phyloP scores from a whole-genome alignment of 2,797 vertebrate genomes.

The Falco novaeseelandiae region DNA sequence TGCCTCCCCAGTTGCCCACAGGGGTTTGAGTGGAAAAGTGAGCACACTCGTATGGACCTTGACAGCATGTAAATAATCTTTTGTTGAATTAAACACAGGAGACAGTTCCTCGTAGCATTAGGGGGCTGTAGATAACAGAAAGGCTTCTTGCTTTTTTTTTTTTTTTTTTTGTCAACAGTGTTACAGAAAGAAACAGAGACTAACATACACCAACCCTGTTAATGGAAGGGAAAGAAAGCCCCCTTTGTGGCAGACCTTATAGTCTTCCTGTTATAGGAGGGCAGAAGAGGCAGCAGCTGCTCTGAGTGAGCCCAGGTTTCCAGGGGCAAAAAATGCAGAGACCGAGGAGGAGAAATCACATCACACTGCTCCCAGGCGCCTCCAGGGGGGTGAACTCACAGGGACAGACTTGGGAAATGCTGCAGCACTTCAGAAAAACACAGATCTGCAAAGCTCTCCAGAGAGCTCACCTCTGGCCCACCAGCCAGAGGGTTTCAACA shows the following conservation, averaged over 20 bases:
- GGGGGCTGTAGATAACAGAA: not conserved
- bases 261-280: not conserved
- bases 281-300: not conserved
- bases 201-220: not conserved
- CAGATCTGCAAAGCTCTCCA: not conserved
- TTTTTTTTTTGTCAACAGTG: not conserved
- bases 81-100: not conserved
- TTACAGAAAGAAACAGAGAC: not conserved
- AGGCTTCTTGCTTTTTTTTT: not conserved
- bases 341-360: not conserved
- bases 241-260: not conserved
- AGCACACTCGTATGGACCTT: not conserved
- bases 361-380: not conserved
- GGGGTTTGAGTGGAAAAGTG: not conserved
- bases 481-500: not conserved
- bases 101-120: not conserved
- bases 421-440: not conserved
- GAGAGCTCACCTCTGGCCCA: not conserved
- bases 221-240: not conserved
- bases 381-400: not conserved
- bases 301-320: not conserved
- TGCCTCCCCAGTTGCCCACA: not conserved
- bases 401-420: not conserved
- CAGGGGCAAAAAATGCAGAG: not conserved
- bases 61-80: not conserved